These are phyloP conservation scores for Cactoblastis cactorum DNA, from an alignment of 2,888 invertebrate species.

Conservation along the genomic window DNA sequence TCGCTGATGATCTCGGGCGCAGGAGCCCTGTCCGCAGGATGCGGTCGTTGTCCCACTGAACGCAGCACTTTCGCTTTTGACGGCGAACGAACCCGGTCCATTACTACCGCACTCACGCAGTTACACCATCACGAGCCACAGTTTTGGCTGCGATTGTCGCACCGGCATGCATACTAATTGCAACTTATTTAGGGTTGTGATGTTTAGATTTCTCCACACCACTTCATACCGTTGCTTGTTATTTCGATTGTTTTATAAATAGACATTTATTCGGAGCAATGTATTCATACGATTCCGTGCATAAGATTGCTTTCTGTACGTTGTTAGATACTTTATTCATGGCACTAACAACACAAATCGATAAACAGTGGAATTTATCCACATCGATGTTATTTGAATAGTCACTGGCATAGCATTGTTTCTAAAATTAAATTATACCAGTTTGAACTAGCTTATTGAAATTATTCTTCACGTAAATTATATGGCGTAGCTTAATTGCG, in stretches of 20 bases:
- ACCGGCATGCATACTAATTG: conserved; percentile 66
- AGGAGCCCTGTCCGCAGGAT: conserved; percentile 63
- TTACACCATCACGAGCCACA: conserved; percentile 66
- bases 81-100: conserved; percentile 76
- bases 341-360: conserved; percentile 1
- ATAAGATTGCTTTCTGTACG: conserved; percentile 10
- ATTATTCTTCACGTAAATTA: background rate
- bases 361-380: conserved; percentile 11
- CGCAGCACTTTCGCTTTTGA: conserved; percentile 76
- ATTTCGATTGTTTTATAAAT: conserved; percentile 26
- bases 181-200: conserved; percentile 54
- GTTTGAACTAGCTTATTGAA: background rate
- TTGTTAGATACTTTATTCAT: conserved; percentile 8
- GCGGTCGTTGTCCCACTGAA: conserved; percentile 78
- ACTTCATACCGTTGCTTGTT: conserved; percentile 25
- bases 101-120: conserved; percentile 70
- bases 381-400: background rate
- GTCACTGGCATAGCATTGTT: background rate
- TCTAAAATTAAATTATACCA: background rate
- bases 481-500: background rate
- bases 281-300: conserved; percentile 12
- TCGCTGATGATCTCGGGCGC: conserved; percentile 49
- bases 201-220: conserved; percentile 67
- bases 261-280: conserved; percentile 19
- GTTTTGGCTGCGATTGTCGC: conserved; percentile 66